These are phyloP conservation scores for Leptinotarsa defecta DNA, from an alignment of 1,140 invertebrate genomes.

Conservation along the genomic window DNA sequence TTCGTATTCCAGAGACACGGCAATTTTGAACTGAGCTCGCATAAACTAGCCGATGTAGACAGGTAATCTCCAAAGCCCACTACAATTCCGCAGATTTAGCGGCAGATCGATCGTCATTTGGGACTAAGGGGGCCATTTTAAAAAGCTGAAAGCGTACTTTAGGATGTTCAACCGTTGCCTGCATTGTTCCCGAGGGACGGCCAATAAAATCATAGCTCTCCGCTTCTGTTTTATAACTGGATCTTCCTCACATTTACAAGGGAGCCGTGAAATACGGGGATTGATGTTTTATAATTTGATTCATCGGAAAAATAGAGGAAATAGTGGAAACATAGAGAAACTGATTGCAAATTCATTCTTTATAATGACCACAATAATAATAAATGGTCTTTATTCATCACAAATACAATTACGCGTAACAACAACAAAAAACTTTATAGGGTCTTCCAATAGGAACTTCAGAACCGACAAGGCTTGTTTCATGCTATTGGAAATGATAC, in stretches of 20 bases:
- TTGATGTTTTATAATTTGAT: background rate
- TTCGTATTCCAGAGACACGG: background rate
- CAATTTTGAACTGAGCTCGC: slow-evolving; percentile 18
- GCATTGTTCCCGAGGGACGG: slow-evolving; percentile 45
- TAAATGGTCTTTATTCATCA: too few relatives aligned
- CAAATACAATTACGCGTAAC: too few relatives aligned
- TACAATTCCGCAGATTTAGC: slow-evolving; percentile 54
- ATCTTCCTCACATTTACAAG: background rate
- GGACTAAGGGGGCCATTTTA: slow-evolving; percentile 55
- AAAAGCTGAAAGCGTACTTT: slow-evolving; percentile 57
- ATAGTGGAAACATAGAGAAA: too few relatives aligned
- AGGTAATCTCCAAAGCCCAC: slow-evolving; percentile 45
- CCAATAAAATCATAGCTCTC: slow-evolving; percentile 52
- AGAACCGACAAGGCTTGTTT: too few relatives aligned
- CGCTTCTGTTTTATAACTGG: slow-evolving; percentile 19
- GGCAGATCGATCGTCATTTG: slow-evolving; percentile 55
- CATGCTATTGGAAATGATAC: too few relatives aligned
- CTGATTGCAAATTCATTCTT: too few relatives aligned
- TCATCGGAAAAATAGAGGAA: background rate
- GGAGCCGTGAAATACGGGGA: background rate
- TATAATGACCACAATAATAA: too few relatives aligned
- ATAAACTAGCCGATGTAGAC: slow-evolving; percentile 32
- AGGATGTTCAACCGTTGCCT: slow-evolving; percentile 45
- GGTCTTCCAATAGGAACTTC: too few relatives aligned
- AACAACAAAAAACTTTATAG: too few relatives aligned